A percentile compares a stretch with the other conserved stretches of the same genome.
phyloP scores from a whole-genome alignment of 2,888 invertebrate species.

The Rotaria sp. region DNA sequence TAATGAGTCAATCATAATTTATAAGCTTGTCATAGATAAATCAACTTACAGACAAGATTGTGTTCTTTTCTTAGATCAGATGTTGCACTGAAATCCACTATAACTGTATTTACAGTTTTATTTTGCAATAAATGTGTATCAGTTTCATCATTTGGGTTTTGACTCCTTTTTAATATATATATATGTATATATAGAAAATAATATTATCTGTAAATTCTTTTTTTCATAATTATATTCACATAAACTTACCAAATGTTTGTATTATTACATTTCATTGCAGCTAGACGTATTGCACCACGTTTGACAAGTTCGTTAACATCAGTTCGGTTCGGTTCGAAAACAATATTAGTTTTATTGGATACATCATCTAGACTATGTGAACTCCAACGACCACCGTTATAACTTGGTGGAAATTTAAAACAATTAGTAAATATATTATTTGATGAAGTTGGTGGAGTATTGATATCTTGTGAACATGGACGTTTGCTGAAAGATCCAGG shows the following conservation, averaged over 20 bases:
- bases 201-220: neutral
- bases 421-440: neutral
- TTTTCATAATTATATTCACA: neutral
- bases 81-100: neutral
- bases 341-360: neutral
- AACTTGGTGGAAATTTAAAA: constrained; percentile 9
- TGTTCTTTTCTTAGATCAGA: neutral
- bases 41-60: neutral
- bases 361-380: neutral
- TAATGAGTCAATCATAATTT: no score
- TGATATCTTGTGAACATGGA: neutral
- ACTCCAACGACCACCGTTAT: neutral
- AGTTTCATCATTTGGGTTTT: neutral
- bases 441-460: neutral
- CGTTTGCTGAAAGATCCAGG: neutral
- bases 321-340: neutral
- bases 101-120: neutral
- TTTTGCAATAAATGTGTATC: neutral
- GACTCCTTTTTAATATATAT: neutral
- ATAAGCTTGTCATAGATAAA: no score
- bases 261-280: neutral
- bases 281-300: neutral
- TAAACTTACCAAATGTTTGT: neutral
- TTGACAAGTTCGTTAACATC: neutral
- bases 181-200: neutral